These are phyloP conservation scores for Anomalospiza imberbis DNA, from an alignment of 2,797 vertebrate genomes.

Conservation along the genomic window DNA sequence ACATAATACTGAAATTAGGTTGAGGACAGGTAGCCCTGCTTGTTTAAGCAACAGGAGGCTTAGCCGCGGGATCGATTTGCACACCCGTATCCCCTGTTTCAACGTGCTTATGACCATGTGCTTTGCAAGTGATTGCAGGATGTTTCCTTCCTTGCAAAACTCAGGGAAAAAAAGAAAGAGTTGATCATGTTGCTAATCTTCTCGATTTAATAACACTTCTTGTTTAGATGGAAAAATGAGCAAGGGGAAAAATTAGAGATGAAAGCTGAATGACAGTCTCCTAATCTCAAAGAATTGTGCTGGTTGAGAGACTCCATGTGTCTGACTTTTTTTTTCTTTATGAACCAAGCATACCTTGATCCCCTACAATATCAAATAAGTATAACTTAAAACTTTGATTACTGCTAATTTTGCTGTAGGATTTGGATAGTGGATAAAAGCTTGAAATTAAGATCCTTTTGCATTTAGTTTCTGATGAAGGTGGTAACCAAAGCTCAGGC, in stretches of 20 bases:
- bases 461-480: background rate
- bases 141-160: background rate
- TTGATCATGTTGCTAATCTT: background rate
- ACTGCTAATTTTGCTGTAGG: background rate
- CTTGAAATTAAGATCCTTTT: background rate
- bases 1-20: conserved; percentile 39
- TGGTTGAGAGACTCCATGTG: background rate
- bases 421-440: background rate
- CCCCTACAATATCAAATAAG: background rate
- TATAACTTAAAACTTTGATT: background rate
- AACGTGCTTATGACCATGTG: background rate
- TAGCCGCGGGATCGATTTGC: background rate
- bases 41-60: background rate
- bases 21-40: conserved; percentile 58
- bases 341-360: background rate
- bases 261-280: conserved; percentile 59
- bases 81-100: background rate
- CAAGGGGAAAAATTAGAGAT: conserved; percentile 59
- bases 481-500: background rate
- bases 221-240: conserved; percentile 58
- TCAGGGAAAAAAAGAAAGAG: fast-evolving
- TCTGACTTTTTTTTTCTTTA: background rate
- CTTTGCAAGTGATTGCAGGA: background rate
- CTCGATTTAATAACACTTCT: conserved; percentile 37
- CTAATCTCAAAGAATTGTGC: conserved; percentile 47